Evolutionary conservation across 2,113 vertebrate species (phyloP).

Genomic region (Takifugu bimaculatus): DNA sequence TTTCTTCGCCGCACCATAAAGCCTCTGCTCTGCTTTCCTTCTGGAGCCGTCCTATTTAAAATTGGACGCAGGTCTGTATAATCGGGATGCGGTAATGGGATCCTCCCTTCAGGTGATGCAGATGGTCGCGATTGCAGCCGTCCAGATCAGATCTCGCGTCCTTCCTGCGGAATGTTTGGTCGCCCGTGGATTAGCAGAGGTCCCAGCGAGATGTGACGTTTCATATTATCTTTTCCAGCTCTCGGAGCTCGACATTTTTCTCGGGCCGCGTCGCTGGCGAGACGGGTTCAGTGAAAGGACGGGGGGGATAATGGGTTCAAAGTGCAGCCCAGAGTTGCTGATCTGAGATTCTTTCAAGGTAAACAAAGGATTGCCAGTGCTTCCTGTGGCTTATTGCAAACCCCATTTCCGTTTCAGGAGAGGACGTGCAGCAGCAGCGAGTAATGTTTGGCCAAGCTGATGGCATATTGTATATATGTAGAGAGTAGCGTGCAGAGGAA

Average conservation of each 20-base stretch:
- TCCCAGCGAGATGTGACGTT: no score
- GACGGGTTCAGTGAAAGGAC: slow-evolving; percentile 12
- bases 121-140: no score
- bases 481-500: neutral
- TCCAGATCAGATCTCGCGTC: neutral
- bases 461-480: no score
- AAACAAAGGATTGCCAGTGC: slow-evolving; percentile 26
- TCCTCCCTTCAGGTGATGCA: neutral
- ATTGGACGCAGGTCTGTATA: slow-evolving; percentile 20
- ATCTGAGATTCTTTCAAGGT: slow-evolving; percentile 14
- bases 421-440: neutral
- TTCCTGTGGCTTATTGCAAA: neutral
- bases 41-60: slow-evolving; percentile 28
- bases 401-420: neutral
- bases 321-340: slow-evolving; percentile 16
- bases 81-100: slow-evolving; percentile 1
- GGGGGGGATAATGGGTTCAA: slow-evolving; percentile 10
- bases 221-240: no score
- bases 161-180: neutral
- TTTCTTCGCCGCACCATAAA: slow-evolving; percentile 17
- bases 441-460: no score
- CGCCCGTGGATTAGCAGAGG: neutral
- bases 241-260: neutral
- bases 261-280: neutral
- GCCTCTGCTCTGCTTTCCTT: slow-evolving; percentile 12